A percentile compares a stretch with the other conserved stretches of the same genome.
Conservation (phyloP, 1,140 invertebrate genomes). For the Scaptodrosophila lebanonensis region DNA sequence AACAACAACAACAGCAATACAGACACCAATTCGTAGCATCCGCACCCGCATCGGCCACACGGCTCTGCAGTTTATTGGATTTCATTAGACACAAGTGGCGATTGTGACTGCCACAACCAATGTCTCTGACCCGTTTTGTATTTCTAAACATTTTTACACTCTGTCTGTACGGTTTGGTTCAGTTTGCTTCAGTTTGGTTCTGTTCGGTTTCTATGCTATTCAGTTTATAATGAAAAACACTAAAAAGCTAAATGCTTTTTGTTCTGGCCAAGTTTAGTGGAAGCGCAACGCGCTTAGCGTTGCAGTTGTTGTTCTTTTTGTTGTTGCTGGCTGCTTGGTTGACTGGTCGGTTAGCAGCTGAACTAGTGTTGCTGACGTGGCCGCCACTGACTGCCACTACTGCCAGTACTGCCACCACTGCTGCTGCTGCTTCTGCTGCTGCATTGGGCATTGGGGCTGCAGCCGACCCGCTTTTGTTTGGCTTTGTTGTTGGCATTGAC, state of each 20-base stretch:
- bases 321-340: no score
- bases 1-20: slow-evolving; percentile 4
- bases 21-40: neutral
- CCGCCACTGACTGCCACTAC: no score
- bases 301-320: neutral
- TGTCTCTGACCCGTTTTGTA: slow-evolving; percentile 48
- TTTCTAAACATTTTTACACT: slow-evolving; percentile 67
- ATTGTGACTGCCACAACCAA: slow-evolving; percentile 46
- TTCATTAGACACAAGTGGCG: slow-evolving; percentile 17
- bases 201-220: slow-evolving; percentile 4
- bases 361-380: no score
- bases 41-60: neutral
- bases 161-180: neutral
- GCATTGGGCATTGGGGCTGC: no score
- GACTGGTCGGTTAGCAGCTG: no score
- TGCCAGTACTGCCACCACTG: no score
- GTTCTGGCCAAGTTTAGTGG: slow-evolving; percentile 62
- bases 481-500: slow-evolving; percentile 7
- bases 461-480: no score
- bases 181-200: neutral
- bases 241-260: slow-evolving; percentile 51
- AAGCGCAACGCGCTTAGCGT: slow-evolving; percentile 26
- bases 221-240: slow-evolving; percentile 41
- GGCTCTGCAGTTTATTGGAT: slow-evolving; percentile 59
- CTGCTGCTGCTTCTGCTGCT: no score